phyloP scores from a whole-genome alignment of 2,797 vertebrate species.

The Enteromius unitaeniatus region DNA sequence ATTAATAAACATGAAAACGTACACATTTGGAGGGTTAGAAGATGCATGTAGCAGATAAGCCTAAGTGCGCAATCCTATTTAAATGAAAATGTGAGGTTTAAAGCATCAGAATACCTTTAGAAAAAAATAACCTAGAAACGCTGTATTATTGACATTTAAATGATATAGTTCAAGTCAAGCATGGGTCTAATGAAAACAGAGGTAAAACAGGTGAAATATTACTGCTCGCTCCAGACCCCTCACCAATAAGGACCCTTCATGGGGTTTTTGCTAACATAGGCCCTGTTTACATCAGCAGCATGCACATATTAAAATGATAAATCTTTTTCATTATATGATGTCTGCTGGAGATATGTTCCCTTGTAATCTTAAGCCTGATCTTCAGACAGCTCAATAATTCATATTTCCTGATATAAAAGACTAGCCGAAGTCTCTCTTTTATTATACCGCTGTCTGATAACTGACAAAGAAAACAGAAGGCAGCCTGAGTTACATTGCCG shows the following conservation, averaged over 20 bases:
- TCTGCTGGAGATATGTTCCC: conserved; percentile 63
- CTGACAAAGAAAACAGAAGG: conserved; percentile 63
- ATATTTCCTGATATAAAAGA: conserved; percentile 66
- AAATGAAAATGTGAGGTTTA: background rate
- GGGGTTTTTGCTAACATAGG: conserved; percentile 48
- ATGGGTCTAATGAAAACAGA: conserved; percentile 50
- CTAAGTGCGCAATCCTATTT: background rate
- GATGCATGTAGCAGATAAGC: background rate
- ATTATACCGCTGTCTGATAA: conserved; percentile 59
- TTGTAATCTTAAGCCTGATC: conserved; percentile 64
- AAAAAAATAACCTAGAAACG: background rate
- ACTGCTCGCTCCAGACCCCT: conserved; percentile 51
- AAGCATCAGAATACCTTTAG: background rate
- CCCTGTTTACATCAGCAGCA: conserved; percentile 58
- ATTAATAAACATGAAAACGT: background rate
- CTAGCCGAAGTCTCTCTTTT: conserved; percentile 61
- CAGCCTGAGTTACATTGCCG: conserved; percentile 53
- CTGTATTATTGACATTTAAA: conserved; percentile 52
- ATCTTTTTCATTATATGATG: conserved; percentile 66
- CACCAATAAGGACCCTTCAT: conserved; percentile 57
- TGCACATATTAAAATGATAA: conserved; percentile 69
- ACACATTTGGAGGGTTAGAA: background rate
- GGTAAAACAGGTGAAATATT: conserved; percentile 48
- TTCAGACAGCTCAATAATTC: conserved; percentile 66
- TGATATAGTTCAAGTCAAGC: conserved; percentile 34